phyloP scores from a whole-genome alignment of 2,888 invertebrate species.

The Glyphotaelius pellucidus region DNA sequence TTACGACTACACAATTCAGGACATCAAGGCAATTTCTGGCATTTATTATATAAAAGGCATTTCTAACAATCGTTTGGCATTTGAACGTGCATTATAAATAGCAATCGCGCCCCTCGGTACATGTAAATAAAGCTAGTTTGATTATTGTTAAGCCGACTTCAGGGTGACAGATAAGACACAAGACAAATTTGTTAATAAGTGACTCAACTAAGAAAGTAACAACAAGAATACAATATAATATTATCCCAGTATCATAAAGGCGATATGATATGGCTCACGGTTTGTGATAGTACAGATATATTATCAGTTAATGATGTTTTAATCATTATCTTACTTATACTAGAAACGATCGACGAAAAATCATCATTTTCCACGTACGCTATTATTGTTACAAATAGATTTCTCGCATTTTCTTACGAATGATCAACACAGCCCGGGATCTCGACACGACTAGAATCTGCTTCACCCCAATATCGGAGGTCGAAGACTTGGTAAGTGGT shows the following conservation, averaged over 20 bases:
- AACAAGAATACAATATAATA: background rate
- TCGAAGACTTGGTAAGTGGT: conserved; percentile 59
- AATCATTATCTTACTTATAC: background rate
- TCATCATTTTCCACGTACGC: background rate
- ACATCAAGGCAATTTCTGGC: conserved; percentile 62
- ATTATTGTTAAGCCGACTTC: background rate
- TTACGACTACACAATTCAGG: background rate
- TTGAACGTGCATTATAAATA: conserved; percentile 32
- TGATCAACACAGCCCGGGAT: conserved; percentile 61
- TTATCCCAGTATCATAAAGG: conserved; percentile 38
- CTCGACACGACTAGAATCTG: conserved; percentile 64
- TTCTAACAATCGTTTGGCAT: conserved; percentile 39
- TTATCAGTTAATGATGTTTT: background rate
- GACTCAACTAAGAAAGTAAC: conserved; percentile 29
- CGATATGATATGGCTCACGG: conserved; percentile 43
- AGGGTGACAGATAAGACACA: conserved; percentile 32
- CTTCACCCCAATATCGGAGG: conserved; percentile 41
- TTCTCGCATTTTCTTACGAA: conserved; percentile 10
- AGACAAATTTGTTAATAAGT: conserved; percentile 12
- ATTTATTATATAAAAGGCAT: conserved; percentile 47
- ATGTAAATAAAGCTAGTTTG: background rate
- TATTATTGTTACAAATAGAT: background rate
- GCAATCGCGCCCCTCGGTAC: background rate
- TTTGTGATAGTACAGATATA: conserved; percentile 7
- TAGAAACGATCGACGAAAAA: background rate